Evolutionary conservation across 2,888 invertebrate genomes (phyloP).

Genomic region (Cephus spinipes): DNA sequence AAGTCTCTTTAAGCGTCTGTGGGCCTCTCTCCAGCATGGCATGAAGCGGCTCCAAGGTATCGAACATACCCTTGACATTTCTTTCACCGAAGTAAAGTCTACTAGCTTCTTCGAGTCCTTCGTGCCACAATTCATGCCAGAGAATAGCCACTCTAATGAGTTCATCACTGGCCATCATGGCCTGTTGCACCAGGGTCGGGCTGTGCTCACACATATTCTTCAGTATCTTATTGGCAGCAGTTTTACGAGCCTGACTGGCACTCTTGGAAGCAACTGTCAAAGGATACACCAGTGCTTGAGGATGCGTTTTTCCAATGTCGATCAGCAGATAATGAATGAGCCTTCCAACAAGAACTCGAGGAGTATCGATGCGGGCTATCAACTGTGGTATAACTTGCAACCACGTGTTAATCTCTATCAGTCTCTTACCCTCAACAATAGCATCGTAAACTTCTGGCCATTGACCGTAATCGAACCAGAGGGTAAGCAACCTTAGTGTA

Average conservation of each 20-base stretch:
- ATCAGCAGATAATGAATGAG: slow-evolving; percentile 93
- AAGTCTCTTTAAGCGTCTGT: slow-evolving; percentile 95
- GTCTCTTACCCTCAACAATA: slow-evolving; percentile 89
- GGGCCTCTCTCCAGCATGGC: slow-evolving; percentile 94
- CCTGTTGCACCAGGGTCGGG: slow-evolving; percentile 91
- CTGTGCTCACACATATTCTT: slow-evolving; percentile 97
- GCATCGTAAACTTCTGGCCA: slow-evolving; percentile 94
- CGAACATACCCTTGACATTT: slow-evolving; percentile 97
- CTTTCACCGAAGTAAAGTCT: slow-evolving; percentile 94
- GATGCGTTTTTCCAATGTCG: slow-evolving; percentile 97
- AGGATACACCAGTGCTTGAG: slow-evolving; percentile 97
- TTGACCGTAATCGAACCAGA: slow-evolving; percentile 99
- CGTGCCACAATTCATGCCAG: slow-evolving; percentile 99
- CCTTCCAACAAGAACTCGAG: slow-evolving; percentile 86
- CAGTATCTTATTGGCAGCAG: slow-evolving; percentile 94
- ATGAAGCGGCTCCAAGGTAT: slow-evolving; percentile 94
- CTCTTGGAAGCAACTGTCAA: slow-evolving; percentile 98
- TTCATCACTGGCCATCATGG: slow-evolving; percentile 96
- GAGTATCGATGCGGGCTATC: slow-evolving; percentile 97
- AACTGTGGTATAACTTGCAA: slow-evolving; percentile 99
- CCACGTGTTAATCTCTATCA: slow-evolving; percentile 98
- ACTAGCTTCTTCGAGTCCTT: slow-evolving; percentile 95
- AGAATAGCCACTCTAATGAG: slow-evolving; percentile 97
- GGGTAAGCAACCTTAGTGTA: slow-evolving; percentile 91
- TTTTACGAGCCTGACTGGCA: slow-evolving; percentile 83